Percentiles rank a stretch among this genome's conserved stretches.
These are phyloP conservation scores for Folsomia manolachei DNA, from an alignment of 2,888 invertebrate genomes.

Conservation along the genomic window DNA sequence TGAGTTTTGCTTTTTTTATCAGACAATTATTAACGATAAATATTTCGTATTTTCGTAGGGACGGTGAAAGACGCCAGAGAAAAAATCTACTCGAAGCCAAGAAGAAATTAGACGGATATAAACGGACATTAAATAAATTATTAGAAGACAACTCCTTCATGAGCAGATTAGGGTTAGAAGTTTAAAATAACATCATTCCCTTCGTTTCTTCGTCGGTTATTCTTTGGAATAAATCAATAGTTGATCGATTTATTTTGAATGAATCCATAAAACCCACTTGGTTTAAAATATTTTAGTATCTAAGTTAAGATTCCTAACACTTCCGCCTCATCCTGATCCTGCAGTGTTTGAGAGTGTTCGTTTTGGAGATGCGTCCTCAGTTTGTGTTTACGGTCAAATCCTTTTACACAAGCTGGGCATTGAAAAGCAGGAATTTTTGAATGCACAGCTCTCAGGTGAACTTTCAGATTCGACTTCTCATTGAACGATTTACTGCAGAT, in stretches of 20 bases:
- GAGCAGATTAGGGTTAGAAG: not conserved
- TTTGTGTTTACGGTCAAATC: not conserved
- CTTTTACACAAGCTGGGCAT: not conserved
- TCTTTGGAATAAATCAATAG: too few species aligned
- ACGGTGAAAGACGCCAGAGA: constrained; percentile 26
- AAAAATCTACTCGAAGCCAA: constrained; percentile 41
- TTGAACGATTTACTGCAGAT: not conserved
- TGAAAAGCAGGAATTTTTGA: not conserved
- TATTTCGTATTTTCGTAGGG: constrained; percentile 16
- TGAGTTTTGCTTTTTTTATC: not conserved
- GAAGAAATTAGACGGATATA: constrained; percentile 40
- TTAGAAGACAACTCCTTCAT: constrained; percentile 23
- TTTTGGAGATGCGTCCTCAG: not conserved
- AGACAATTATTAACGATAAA: too few species aligned
- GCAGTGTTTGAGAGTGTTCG: not conserved
- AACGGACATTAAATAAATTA: constrained; percentile 34
- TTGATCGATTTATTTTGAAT: too few species aligned
- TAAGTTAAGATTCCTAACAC: too few species aligned
- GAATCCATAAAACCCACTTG: too few species aligned
- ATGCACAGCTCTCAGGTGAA: not conserved
- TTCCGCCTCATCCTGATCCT: not conserved
- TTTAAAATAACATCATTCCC: not conserved
- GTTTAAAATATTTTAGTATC: too few species aligned
- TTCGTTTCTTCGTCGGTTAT: not conserved
- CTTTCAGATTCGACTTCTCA: not conserved